Conservation (phyloP, 2,797 vertebrate species). For the Pantherophis alleghaniensis region DNA sequence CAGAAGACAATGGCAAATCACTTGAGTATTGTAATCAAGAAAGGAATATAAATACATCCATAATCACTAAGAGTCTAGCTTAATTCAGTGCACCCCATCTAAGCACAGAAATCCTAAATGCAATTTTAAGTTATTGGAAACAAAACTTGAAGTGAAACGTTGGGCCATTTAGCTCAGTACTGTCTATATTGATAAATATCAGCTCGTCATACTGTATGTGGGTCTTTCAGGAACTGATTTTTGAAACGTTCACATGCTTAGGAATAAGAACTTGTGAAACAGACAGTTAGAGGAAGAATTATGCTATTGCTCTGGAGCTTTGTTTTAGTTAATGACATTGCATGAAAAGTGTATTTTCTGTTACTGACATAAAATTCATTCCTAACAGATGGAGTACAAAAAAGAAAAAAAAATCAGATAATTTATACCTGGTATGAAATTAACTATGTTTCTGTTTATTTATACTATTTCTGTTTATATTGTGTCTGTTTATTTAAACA, state of each 20-base stretch:
- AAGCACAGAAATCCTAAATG: not conserved
- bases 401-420: not conserved
- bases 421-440: not conserved
- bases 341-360: not conserved
- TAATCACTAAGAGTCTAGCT: not conserved
- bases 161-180: not conserved
- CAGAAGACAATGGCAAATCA: not conserved
- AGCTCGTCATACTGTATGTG: not conserved
- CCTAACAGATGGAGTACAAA: not conserved
- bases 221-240: not conserved
- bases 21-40: not conserved
- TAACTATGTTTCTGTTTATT: not conserved
- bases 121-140: not conserved
- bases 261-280: not conserved
- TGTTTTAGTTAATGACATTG: not conserved
- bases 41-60: not conserved
- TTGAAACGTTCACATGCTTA: not conserved
- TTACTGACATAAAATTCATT: not conserved
- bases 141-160: not conserved
- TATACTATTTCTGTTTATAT: not conserved
- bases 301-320: not conserved
- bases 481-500: not conserved
- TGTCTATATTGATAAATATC: not conserved
- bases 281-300: not conserved
- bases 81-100: not conserved